These are phyloP conservation scores for Steatocranus sp. DNA, from an alignment of 2,797 vertebrate species.

Conservation along the genomic window DNA sequence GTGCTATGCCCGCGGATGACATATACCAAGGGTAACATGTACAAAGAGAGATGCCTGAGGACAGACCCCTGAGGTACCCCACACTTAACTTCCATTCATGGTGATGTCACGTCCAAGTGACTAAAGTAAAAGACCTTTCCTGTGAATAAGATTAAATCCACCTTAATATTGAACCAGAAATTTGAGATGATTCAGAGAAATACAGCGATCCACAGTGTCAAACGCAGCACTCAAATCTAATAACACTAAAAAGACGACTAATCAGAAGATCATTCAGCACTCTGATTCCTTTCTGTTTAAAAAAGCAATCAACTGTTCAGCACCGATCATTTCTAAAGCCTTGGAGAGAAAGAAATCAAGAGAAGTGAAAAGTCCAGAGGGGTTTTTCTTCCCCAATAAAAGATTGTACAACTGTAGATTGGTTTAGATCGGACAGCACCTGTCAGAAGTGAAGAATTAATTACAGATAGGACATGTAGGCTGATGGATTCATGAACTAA, in stretches of 20 bases:
- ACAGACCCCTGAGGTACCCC: not conserved
- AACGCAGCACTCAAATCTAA: not conserved
- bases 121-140: not conserved
- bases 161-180: not conserved
- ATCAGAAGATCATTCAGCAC: not conserved
- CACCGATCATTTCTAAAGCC: not conserved
- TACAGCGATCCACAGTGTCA: not conserved
- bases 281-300: not conserved
- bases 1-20: not conserved
- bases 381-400: not conserved
- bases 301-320: not conserved
- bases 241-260: not conserved
- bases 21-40: not conserved
- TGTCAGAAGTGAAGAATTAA: not conserved
- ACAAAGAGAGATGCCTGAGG: not conserved
- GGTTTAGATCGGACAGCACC: not conserved
- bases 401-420: not conserved
- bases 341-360: not conserved
- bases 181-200: not conserved
- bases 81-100: not conserved
- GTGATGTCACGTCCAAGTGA: accelerated
- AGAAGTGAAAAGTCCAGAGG: not conserved
- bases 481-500: not conserved
- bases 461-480: not conserved
- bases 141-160: not conserved